Conservation (phyloP, 2,888 invertebrate species). For the Amphipoea oculea region DNA sequence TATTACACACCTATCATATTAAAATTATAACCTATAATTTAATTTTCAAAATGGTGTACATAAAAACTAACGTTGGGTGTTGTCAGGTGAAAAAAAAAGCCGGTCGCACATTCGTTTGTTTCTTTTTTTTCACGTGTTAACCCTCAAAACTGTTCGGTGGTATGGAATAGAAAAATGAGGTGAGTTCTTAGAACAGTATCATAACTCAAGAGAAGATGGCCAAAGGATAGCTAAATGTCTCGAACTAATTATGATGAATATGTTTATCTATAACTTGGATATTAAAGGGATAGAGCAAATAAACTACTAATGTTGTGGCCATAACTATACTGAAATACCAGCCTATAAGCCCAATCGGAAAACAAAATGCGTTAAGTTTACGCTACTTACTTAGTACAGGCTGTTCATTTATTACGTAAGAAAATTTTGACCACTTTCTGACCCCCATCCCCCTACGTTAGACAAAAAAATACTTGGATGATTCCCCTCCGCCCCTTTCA, state of each 20-base stretch:
- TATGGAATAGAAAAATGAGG: conserved; percentile 82
- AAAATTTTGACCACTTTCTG: too few relatives aligned
- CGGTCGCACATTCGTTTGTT: conserved; percentile 85
- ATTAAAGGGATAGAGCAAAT: conserved; percentile 52
- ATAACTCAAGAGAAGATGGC: conserved; percentile 79
- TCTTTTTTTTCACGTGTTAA: conserved; percentile 80
- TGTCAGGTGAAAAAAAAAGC: conserved; percentile 85
- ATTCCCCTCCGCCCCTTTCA: too few relatives aligned
- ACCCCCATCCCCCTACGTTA: too few relatives aligned
- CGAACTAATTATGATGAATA: conserved; percentile 71
- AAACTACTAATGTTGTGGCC: conserved; percentile 21
- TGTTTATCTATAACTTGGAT: conserved; percentile 55
- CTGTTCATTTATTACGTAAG: too few relatives aligned
- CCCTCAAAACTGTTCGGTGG: conserved; percentile 81
- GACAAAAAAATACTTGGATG: too few relatives aligned
- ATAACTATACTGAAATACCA: background rate
- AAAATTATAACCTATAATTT: conserved; percentile 90
- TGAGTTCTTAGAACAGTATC: conserved; percentile 80
- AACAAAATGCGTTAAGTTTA: too few relatives aligned
- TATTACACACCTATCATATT: conserved; percentile 89
- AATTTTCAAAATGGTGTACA: conserved; percentile 86
- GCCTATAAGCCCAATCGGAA: too few relatives aligned
- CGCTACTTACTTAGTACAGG: too few relatives aligned
- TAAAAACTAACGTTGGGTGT: conserved; percentile 86
- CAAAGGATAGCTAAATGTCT: conserved; percentile 62